Evolutionary conservation across 2,888 invertebrate species (phyloP), one percentile per base, ranked within the genome.

Genomic region (Ephialtes manifestator): DNA sequence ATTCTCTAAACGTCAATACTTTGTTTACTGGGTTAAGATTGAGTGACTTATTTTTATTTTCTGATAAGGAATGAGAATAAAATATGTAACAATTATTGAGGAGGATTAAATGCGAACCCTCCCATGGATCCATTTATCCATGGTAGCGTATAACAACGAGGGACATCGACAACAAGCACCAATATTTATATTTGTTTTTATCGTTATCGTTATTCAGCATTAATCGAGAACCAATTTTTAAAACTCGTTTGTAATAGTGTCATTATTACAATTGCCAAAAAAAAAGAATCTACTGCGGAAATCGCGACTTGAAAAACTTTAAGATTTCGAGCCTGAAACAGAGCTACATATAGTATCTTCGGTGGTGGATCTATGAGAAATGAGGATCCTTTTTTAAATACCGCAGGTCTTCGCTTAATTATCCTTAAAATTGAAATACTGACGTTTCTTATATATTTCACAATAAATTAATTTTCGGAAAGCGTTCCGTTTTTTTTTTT

Each of bases 211-310:
- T n/a, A n/a, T n/a, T n/a, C n/a, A n/a, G n/a, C n/a, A n/a, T 39
- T 55, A 65, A 81, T 80, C 76, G 65, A 43, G 72, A 72, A 67
- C 46, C 55, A 31, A 81, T 65, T 81, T 76, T 58, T 74, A 2
- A 24, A 24, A 1, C 24, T 24, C 24, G 24, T 24, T 24, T 24
- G 24, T 24, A 24, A 24, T 24, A 24, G 24, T 24, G 24, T 24
- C 24, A 24, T 24, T 2, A 2, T 24, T 24, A 24, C 2, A 24
- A 24, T 24, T 24, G 24, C 24, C 2, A 1, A 24, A 24, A 24
- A 67, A 51, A 58, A 81, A 81, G 58, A 48, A 72, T 68, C 76
- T 7, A 31, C 67, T 53, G 11, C 63, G 15, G 28, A 74, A 74
- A 63, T 48, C 77, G 63, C 53, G 70, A 74, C 60, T n/a, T 11